Evolutionary conservation across 1,140 invertebrate genomes (phyloP), one percentile per base, ranked within the genome.

Genomic region (Subanguina moxae): DNA sequence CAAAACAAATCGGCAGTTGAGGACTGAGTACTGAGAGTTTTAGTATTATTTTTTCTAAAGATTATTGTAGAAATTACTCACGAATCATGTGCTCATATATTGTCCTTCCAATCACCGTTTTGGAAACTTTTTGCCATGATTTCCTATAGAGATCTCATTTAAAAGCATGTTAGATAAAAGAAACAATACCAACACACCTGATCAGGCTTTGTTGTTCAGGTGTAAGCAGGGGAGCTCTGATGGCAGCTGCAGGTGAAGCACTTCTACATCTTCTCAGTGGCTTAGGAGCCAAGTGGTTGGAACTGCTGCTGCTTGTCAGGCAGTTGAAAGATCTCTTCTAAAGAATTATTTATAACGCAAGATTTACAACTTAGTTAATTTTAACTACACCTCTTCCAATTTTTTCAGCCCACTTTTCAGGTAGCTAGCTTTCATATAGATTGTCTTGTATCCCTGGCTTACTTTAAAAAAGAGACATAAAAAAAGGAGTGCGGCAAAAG

Each of bases 41-140:
- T n/a, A n/a, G n/a, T n/a, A n/a, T n/a, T n/a, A n/a, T n/a, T n/a
- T n/a, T n/a, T n/a, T n/a, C n/a, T n/a, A n/a, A n/a, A n/a, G n/a
- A n/a, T 45, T 46, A 17, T 27, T 23, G 46, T 5, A 48, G 19
- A 13, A 32, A 45, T 7, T 11, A 71, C 71, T 71, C 32, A 70
- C 72, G 23, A 8, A 30, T 73, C 75, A 76, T 71, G 17, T 65
- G 38, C 19, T 38, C 19, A 48, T 73, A 76, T 25, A 76, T 74
- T 11, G 62, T 48, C 32, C 71, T 70, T 8, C 76, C 76, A 62
- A 77, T 70, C n/a, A 52, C 38, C 19, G 69, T 66, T 46, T 78
- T 78, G 1, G 74, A 69, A 27, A 76, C 61, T 30, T 66, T 57
- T 45, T 76, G 72, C 76, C 76, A 77, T 17, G 76, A 77, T 66